Evolutionary conservation across 2,888 invertebrate species (phyloP).

Genomic region (Amblyteles armatorius): DNA sequence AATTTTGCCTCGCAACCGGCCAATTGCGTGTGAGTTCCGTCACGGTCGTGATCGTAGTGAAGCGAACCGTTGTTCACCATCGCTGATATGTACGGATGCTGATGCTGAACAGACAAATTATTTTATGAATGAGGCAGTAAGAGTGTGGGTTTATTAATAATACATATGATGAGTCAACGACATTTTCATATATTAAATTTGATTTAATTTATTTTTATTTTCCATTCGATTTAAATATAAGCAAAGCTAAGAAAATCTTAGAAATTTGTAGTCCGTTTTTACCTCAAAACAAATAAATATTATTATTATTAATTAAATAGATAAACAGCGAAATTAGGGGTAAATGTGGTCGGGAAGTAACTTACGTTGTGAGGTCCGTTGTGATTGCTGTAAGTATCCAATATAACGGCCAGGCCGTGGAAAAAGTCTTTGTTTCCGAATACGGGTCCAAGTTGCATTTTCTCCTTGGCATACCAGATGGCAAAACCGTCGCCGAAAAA

Average conservation of each 20-base stretch:
- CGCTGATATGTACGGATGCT: conserved; percentile 98
- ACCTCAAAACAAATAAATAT: too few species aligned
- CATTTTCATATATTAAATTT: too few species aligned
- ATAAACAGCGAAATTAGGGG: neutral
- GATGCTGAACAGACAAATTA: conserved; percentile 89
- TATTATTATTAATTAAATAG: too few species aligned
- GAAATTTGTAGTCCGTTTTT: too few species aligned
- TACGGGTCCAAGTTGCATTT: conserved; percentile 93
- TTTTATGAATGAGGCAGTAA: neutral
- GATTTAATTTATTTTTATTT: too few species aligned
- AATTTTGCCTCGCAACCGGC: conserved; percentile 99
- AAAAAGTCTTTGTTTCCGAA: conserved; percentile 98
- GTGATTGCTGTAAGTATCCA: conserved; percentile 99
- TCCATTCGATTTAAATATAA: too few species aligned
- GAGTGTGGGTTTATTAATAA: neutral
- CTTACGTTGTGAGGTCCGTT: conserved; percentile 99
- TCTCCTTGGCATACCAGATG: conserved; percentile 96
- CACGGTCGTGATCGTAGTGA: conserved; percentile 98
- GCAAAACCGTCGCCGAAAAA: conserved; percentile 99
- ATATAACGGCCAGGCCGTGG: conserved; percentile 94
- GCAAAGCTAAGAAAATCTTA: too few species aligned
- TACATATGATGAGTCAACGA: too few species aligned
- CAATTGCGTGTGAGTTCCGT: conserved; percentile 98
- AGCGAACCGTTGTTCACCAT: conserved; percentile 99
- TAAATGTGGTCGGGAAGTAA: conserved; percentile 62